Base-by-base conservation (phyloP, 2,113 vertebrate genomes). In the Acrocephalus kingi region DNA sequence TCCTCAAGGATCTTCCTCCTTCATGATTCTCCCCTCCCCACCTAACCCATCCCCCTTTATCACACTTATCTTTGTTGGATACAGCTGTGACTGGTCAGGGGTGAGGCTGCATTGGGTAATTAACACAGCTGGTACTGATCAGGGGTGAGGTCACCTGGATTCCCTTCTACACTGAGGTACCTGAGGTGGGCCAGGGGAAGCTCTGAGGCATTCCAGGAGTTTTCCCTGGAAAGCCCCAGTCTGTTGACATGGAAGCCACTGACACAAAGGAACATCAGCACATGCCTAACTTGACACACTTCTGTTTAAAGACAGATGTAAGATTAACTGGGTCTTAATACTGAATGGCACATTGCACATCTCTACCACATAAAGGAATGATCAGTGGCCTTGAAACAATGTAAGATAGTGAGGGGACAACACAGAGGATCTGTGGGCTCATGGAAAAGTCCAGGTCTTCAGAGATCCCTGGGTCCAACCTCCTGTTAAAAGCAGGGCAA, bases 221-320 rank as follows among this genome's bases (percentile, higher is more conserved):
- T 78, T 56, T 52, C n/a, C 35, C 55, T 35, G 22, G 19, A 39
- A 75, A 79, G 56, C 6, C 19, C 17, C 13, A 4, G 3, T 6
- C 30, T 8, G 6, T 14, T 31, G 30, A 14, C 21, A 9, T 0
- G 7, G 39, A 83, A 89, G 73, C 15, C 33, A 16, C 11, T 5
- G 1, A 23, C 27, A n/a, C 20, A 8, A 20, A 61, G 30, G 55
- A 22, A 30, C 11, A 46, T 4, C 37, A 24, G 30, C 13, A 9
- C 0, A 2, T 27, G 13, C 33, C 11, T 17, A 16, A 61, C 2
- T 69, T 48, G 0, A 58, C 9, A 54, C 0, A 0, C 4, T 27
- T 35, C 7, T 37, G 2, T 16, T 69, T 58, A 19, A 59, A 37
- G 58, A 9, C 14, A 55, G 22, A 10, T 28, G 4, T 1, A 4